phyloP scores from a whole-genome alignment of 2,113 vertebrate species.

The sheep (Ovis aries) region DNA sequence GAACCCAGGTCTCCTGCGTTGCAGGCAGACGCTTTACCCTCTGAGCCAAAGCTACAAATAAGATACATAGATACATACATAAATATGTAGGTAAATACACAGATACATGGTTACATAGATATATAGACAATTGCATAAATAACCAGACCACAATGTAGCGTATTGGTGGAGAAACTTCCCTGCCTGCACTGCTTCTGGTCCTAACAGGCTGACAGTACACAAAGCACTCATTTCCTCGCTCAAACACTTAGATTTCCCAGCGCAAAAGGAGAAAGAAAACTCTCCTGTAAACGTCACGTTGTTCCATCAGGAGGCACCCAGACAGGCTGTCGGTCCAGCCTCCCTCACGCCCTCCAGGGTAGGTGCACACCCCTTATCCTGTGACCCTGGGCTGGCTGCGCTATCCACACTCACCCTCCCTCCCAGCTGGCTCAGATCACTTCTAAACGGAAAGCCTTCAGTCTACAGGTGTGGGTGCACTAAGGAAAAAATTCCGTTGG shows the following conservation, averaged over 20 bases:
- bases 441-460: not conserved
- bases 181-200: accelerated
- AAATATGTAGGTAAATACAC: too few relatives aligned
- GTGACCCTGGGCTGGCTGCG: not conserved
- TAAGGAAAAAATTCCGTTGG: accelerated
- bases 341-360: accelerated
- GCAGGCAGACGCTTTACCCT: too few relatives aligned
- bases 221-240: too few relatives aligned
- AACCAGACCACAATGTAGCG: not conserved
- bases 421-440: accelerated
- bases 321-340: accelerated
- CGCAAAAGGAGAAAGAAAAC: not conserved
- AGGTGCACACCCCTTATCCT: too few relatives aligned
- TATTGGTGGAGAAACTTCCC: not conserved
- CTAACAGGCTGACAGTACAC: not conserved
- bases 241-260: not conserved
- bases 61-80: not conserved
- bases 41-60: not conserved
- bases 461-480: not conserved
- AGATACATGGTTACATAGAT: too few relatives aligned
- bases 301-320: accelerated
- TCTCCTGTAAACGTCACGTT: accelerated
- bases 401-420: not conserved
- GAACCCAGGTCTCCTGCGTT: too few relatives aligned
- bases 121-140: not conserved